phyloP scores from a whole-genome alignment of 2,797 vertebrate genomes.

The Chaunax sp. region DNA sequence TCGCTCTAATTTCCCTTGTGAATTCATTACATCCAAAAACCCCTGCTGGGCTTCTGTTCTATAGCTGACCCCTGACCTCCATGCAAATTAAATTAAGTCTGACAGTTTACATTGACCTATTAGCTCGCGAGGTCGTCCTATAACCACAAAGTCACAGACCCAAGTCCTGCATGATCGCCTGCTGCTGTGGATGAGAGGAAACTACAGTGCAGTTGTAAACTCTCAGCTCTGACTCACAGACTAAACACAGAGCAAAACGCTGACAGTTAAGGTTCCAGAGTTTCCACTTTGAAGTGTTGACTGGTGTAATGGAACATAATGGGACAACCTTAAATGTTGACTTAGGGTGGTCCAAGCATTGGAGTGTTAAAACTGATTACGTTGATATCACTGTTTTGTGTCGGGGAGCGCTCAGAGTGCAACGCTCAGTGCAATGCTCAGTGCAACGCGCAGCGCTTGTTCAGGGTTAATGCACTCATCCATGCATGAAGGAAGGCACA shows the following conservation, averaged over 20 bases:
- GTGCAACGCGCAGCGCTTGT: slow-evolving; percentile 30
- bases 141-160: slow-evolving; percentile 30
- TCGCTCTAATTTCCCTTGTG: neutral
- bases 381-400: slow-evolving; percentile 48
- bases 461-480: slow-evolving; percentile 60
- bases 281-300: slow-evolving; percentile 53
- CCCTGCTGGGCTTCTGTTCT: slow-evolving; percentile 23
- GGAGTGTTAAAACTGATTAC: slow-evolving; percentile 68
- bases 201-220: slow-evolving; percentile 1
- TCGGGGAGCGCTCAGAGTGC: slow-evolving; percentile 21
- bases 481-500: slow-evolving; percentile 72
- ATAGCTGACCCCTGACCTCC: slow-evolving; percentile 40
- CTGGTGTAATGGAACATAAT: slow-evolving; percentile 61
- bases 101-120: slow-evolving; percentile 53
- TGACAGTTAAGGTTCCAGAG: slow-evolving; percentile 33
- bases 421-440: neutral
- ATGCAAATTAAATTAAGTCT: slow-evolving; percentile 33
- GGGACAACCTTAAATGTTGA: slow-evolving; percentile 64
- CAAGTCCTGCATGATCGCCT: slow-evolving; percentile 25
- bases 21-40: neutral
- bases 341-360: slow-evolving; percentile 50
- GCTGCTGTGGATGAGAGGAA: neutral
- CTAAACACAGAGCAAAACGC: slow-evolving; percentile 15
- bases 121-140: slow-evolving; percentile 37
- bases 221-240: slow-evolving; percentile 16